A percentile compares a stretch with the other conserved stretches of the same genome.
phyloP scores from a whole-genome alignment of 2,797 vertebrate species.

The Pangasius mekongensis region DNA sequence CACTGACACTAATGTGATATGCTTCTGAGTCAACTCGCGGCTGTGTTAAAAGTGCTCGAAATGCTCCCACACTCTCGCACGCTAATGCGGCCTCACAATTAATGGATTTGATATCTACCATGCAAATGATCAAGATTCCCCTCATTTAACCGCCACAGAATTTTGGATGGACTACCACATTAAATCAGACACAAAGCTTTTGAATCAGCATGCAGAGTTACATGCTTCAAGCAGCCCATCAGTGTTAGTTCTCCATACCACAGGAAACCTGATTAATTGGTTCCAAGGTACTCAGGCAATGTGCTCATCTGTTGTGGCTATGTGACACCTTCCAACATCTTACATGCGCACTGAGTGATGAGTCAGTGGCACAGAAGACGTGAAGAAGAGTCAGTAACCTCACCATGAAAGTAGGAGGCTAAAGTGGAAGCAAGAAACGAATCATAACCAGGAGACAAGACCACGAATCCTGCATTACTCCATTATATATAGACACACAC shows the following conservation, averaged over 20 bases:
- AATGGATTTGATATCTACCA: neutral
- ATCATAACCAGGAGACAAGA: neutral
- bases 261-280: slow-evolving; percentile 22
- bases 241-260: slow-evolving; percentile 13
- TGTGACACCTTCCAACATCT: slow-evolving; percentile 8
- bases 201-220: slow-evolving; percentile 2
- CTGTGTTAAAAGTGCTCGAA: neutral
- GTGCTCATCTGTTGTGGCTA: slow-evolving; percentile 1
- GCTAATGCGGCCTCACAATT: neutral
- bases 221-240: neutral
- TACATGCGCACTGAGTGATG: slow-evolving; percentile 1
- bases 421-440: neutral
- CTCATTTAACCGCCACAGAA: neutral
- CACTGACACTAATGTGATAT: neutral
- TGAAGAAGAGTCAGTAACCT: slow-evolving; percentile 7
- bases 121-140: neutral
- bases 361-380: neutral
- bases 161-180: neutral
- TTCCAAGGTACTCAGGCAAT: neutral
- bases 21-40: neutral
- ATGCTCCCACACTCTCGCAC: neutral
- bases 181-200: neutral
- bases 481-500: neutral
- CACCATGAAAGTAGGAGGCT: neutral
- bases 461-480: neutral